Evolutionary conservation across 30 jellyfish, hydroid and myxozoan species (phyloP).

Genomic region (Aurelia aurita complex sp. Pacific): DNA sequence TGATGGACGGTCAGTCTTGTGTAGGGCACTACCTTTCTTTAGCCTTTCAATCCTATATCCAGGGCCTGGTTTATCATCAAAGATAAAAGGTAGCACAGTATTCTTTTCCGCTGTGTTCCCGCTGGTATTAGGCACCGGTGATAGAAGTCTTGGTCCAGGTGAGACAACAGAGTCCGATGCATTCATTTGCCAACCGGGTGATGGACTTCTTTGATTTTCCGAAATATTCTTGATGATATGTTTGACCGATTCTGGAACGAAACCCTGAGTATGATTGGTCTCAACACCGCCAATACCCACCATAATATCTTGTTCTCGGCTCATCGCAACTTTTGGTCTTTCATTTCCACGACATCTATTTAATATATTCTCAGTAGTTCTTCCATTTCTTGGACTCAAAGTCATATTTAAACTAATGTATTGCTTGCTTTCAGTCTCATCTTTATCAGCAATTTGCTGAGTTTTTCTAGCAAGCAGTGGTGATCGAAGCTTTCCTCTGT

Average conservation of each 20-base stretch:
- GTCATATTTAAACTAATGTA: conserved; percentile 3
- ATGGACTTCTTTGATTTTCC: neutral
- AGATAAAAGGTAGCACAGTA: conserved; percentile 38
- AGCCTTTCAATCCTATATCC: neutral
- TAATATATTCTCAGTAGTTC: neutral
- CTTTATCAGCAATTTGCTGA: neutral
- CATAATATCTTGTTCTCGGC: neutral
- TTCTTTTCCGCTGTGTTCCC: neutral
- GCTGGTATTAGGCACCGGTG: neutral
- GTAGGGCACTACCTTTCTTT: neutral
- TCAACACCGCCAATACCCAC: neutral
- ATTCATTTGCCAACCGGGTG: neutral
- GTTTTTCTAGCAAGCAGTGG: conserved; percentile 24
- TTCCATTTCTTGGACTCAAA: neutral
- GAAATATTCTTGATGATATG: neutral
- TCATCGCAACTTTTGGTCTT: too few species aligned
- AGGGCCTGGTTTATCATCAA: conserved; percentile 15
- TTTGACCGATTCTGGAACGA: conserved; percentile 7
- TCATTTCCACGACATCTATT: neutral
- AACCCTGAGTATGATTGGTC: neutral
- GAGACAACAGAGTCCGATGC: neutral
- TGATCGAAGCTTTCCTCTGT: conserved; percentile 31
- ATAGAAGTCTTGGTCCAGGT: neutral
- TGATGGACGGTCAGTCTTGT: neutral
- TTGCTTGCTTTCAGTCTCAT: conserved; percentile 3